Evolutionary conservation across 2,797 vertebrate species (phyloP), one percentile per base, ranked within the genome.

Genomic region (Liasis olivaceus): DNA sequence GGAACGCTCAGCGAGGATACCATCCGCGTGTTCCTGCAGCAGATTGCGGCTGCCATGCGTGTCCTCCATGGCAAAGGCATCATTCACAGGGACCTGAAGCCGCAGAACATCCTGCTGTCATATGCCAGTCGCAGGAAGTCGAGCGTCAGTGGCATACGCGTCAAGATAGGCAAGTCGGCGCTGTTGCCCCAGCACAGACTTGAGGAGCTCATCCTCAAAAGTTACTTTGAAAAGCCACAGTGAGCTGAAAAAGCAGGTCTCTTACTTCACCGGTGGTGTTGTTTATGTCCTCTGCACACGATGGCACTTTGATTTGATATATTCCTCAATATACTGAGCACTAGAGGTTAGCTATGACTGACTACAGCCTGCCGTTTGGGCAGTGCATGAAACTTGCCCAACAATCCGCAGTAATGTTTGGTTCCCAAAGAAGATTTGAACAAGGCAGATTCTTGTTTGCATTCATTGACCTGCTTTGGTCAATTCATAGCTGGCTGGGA

Each of bases 1-100:
- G 99, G 99, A 69, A 99, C 99, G 5, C 98, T 99, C 31, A 98
- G 98, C 84, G 99, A 99, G 97, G 99, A 99, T 77, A 99, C 99
- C 0, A 98, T 99, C 97, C 98, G 99, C 90, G 97, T 99, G 89
- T 99, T 99, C 97, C 98, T 99, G 86, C 99, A 99, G 97, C 99
- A 99, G 97, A 99, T 99, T 14, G 98, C 99, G 8, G 99, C 99
- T 0, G 99, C 99, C 95, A 99, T 99, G 99, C 97, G 98, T 9
- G 97, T 99, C 94, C 98, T 99, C 88, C 98, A 99, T 97, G 99
- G 98, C 96, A 99, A 99, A 96, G 99, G 99, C 87, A 98, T 99
- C 96, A 99, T 99, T 96, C 99, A 99, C 94, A 97, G 99, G 12
- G 99, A 99, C 93, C 98, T 99, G 31, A 99, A 99, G 89, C 99